Evolutionary conservation across 2,888 invertebrate species (phyloP), one percentile per base, ranked within the genome.

Genomic region (Oscheius onirici): DNA sequence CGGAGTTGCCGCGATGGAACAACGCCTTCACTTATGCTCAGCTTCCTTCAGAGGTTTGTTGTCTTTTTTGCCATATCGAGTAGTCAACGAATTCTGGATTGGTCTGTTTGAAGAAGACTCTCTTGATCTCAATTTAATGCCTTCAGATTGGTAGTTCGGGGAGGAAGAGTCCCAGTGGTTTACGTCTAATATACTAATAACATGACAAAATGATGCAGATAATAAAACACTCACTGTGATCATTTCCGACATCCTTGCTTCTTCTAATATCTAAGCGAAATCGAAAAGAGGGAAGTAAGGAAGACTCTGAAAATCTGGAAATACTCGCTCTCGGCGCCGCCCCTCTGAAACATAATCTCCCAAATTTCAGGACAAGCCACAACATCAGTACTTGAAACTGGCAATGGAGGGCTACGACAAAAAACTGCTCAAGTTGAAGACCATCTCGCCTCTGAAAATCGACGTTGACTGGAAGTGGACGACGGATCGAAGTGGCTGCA

Each of bases 401-500:
- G 73, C 73, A 13, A 61, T 79, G 49, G 71, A 69, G 49, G 79
- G 79, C 1, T 77, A 74, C 65, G 79, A 78, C 54, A 71, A 58
- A 26, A 52, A 71, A 22, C 63, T 74, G 41, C 70, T 72, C 11
- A 40, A 49, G 28, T 58, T 78, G 24, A 71, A 73, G 61, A 69
- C 77, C 5, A 72, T 81, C n/a, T 60, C 79, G 13, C 81, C 81
- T 8, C 63, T 81, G 43, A 79, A 79, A 66, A 80, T 81, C 15
- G 81, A 81, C 60, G 76, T 80, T 1, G 81, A 81, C 54, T 81
- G 81, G 81, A 71, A 72, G 49, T 81, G 81, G 81, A 77, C 75
- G 40, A 52, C 72, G 34, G 76, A 74, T 22, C 74, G 75, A 22
- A 51, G 68, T 17, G 78, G 76, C 2, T 81, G 81, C 63, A 81